phyloP scores from a whole-genome alignment of 2,888 invertebrate genomes.

The Ischnus inquisitorius region DNA sequence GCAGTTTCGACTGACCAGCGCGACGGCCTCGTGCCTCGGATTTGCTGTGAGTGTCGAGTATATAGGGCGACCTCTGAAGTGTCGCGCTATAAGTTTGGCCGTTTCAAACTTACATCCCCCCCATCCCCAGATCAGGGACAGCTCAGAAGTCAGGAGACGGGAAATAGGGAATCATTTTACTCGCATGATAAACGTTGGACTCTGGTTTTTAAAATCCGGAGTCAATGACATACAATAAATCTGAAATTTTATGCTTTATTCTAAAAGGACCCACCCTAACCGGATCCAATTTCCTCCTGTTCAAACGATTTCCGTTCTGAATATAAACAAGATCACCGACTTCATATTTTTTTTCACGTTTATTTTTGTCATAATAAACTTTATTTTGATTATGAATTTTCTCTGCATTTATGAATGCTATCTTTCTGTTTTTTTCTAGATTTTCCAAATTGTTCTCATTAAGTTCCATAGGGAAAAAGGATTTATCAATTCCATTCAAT shows the following conservation, averaged over 20 bases:
- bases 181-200: constrained; percentile 38
- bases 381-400: constrained; percentile 41
- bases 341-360: constrained; percentile 47
- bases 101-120: constrained; percentile 63
- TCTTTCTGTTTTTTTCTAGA: constrained; percentile 44
- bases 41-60: constrained; percentile 51
- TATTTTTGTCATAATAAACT: constrained; percentile 47
- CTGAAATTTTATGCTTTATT: constrained; percentile 57
- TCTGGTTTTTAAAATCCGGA: constrained; percentile 36
- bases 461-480: constrained; percentile 19
- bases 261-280: constrained; percentile 67
- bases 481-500: constrained; percentile 35
- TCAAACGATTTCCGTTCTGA: constrained; percentile 69
- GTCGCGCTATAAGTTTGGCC: constrained; percentile 53
- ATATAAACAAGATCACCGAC: constrained; percentile 72
- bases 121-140: constrained; percentile 26
- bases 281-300: constrained; percentile 70
- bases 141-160: constrained; percentile 32
- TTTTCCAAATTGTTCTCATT: constrained; percentile 39
- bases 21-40: constrained; percentile 38
- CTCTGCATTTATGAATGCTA: constrained; percentile 37
- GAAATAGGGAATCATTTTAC: constrained; percentile 43
- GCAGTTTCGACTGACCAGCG: constrained; percentile 34
- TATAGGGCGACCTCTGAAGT: constrained; percentile 53
- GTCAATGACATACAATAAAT: constrained; percentile 51